Percentiles rank a stretch among this genome's conserved stretches.
These are phyloP conservation scores for Daptonema setosum DNA, from an alignment of 2,888 invertebrate genomes.

Conservation along the genomic window DNA sequence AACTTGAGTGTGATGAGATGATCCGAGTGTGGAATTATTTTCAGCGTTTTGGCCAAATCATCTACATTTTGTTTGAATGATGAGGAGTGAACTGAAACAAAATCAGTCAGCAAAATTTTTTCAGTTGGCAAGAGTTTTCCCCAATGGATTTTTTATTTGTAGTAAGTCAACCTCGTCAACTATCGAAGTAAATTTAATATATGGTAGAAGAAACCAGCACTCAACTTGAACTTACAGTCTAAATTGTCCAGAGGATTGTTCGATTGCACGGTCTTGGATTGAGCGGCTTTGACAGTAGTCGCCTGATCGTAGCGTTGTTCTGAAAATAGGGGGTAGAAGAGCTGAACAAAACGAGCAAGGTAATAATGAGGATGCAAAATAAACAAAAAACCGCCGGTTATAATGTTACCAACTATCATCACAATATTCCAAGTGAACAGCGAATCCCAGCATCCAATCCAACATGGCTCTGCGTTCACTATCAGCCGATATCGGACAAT, in stretches of 20 bases:
- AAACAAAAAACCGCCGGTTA: background rate
- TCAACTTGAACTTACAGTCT: constrained; percentile 58
- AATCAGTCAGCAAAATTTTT: background rate
- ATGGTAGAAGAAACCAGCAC: background rate
- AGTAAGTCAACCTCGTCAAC: too few relatives aligned
- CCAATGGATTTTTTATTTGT: too few relatives aligned
- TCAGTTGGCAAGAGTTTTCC: too few relatives aligned
- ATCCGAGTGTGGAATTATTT: constrained; percentile 56
- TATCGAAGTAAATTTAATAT: too few relatives aligned
- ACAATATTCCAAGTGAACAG: constrained; percentile 43
- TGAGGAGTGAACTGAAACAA: constrained; percentile 46
- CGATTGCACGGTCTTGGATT: constrained; percentile 40
- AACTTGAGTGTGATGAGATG: constrained; percentile 50
- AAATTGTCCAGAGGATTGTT: constrained; percentile 62
- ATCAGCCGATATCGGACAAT: background rate
- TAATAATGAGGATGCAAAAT: too few relatives aligned
- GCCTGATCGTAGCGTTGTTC: too few relatives aligned
- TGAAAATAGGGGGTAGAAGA: too few relatives aligned
- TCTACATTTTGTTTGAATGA: constrained; percentile 64
- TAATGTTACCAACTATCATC: constrained; percentile 38
- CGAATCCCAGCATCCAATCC: constrained; percentile 29
- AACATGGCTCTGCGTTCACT: constrained; percentile 13
- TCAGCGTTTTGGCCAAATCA: constrained; percentile 51
- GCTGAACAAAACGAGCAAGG: too few relatives aligned
- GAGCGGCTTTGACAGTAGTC: constrained; percentile 37